Evolutionary conservation across 2,797 vertebrate genomes (phyloP), one percentile per base, ranked within the genome.

Genomic region (Tangara arthus): DNA sequence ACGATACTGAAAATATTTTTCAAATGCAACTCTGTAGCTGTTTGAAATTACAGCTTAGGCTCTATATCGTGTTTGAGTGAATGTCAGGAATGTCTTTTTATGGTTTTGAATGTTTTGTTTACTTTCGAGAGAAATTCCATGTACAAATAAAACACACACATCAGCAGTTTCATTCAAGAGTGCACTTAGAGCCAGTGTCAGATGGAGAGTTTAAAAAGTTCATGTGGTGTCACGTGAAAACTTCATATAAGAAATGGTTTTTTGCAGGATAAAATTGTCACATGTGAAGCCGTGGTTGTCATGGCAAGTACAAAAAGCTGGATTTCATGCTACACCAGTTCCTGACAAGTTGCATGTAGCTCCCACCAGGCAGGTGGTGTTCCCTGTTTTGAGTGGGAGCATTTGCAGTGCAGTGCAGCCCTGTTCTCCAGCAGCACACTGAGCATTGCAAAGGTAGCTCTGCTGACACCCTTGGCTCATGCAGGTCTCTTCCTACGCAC

Each of bases 101-200:
- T 82, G 56, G 50, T 32, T 93, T 69, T 64, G 56, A 82, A 49
- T 79, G 49, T 82, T 83, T 86, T 95, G 66, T 93, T 96, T 87
- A 83, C 79, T 86, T 83, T 53, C 75, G 37, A 72, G 47, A 87
- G 55, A 90, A 88, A 88, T 83, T 81, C 66, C 70, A 70, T 15
- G 4, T 57, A 66, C 66, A 82, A 75, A 73, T 60, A 63, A 93
- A 94, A 49, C 55, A 64, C 57, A 57, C 42, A 27, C 34, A 50
- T 94, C 80, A 94, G 77, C 55, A 90, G 63, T 91, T 91, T 63
- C 47, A 52, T 86, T 82, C 41, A 39, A 42, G 88, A 90, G 34
- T 55, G 47, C 63, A 18, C 55, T 87, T 52, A 34, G 32, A 80
- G 64, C 11, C 81, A 15, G n/a, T 27, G 24, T 88, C 47, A 41